Percentiles rank a stretch among this genome's conserved stretches.
phyloP scores from a whole-genome alignment of 2,113 vertebrate genomes.

The Phylloscopus trochilus region DNA sequence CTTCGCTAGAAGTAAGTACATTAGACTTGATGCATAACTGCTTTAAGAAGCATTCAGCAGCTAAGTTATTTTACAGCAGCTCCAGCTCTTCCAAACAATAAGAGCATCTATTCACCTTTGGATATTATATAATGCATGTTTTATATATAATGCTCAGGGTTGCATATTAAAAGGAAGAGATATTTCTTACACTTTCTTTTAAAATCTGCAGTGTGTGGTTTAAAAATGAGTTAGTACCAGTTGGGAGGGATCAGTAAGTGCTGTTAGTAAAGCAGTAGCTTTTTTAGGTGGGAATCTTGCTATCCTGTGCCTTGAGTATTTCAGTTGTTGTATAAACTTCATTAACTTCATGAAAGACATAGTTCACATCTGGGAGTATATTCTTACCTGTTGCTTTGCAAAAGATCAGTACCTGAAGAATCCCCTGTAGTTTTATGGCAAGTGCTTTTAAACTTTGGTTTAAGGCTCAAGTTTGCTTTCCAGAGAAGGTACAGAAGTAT shows the following conservation, averaged over 20 bases:
- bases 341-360: neutral
- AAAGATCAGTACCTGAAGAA: neutral
- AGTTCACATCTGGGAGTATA: neutral
- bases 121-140: neutral
- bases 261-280: neutral
- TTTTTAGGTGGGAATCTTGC: neutral
- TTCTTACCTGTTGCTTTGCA: neutral
- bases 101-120: neutral
- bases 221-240: neutral
- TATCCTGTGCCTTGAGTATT: neutral
- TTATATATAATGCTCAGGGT: neutral
- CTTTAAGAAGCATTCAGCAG: neutral
- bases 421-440: neutral
- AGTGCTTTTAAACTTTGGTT: neutral
- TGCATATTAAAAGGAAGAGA: neutral
- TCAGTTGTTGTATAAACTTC: neutral
- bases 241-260: neutral
- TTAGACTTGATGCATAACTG: neutral
- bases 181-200: neutral
- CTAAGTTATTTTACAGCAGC: neutral
- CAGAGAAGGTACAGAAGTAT: neutral
- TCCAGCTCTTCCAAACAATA: neutral
- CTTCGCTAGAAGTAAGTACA: neutral
- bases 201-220: neutral
- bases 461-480: neutral